Base-by-base conservation (phyloP, 2,888 invertebrate species). In the Ethmia dodecea region DNA sequence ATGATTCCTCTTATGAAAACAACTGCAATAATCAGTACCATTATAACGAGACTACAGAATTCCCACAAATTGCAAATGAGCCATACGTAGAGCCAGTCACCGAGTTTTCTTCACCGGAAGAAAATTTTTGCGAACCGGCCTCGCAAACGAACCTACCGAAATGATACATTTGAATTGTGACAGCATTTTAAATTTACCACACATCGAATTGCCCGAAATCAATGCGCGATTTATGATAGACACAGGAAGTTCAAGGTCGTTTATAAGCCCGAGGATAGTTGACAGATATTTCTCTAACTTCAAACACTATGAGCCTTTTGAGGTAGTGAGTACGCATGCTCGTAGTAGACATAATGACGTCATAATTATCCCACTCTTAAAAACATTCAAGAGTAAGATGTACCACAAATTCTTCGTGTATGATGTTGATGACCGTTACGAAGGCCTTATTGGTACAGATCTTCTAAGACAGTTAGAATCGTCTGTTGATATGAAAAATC, bases 401-500 rank as follows among this genome's bases (percentile, higher is more conserved):
- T 15, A 6, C 12, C 45, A 47, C 28, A 45, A 45, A 26, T 47
- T 47, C 39, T 45, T 45, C 29, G 13, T 35, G 5, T 47, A 47
- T 33, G 25, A 37, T 5, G 41, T 49, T 12, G 47, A 47, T 11
- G 10, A 25, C 12, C 12, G 31, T n/a, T 45, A 43, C 10, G 49
- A 40, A 31, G 42, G 45, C 13, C 16, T 45, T 6, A 46, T 49
- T 24, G 46, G 46, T 6, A 35, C 28, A 10, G 42, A 49, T 10
- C 20, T 45, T 31, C 28, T 45, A 12, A 38, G 40, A 31, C 35
- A 42, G 22, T 15, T 44, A 27, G 30, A 33, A 1, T 43, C 45
- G 13, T 36, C 27, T 4, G 33, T 36, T n/a, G 36, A 39, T 10
- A 39, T 31, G 16, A 32, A 28, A 15, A 40, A 28, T 30, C 33